These are phyloP conservation scores for Tadarida brasiliensis DNA, from an alignment of 2,797 vertebrate species.

Conservation along the genomic window DNA sequence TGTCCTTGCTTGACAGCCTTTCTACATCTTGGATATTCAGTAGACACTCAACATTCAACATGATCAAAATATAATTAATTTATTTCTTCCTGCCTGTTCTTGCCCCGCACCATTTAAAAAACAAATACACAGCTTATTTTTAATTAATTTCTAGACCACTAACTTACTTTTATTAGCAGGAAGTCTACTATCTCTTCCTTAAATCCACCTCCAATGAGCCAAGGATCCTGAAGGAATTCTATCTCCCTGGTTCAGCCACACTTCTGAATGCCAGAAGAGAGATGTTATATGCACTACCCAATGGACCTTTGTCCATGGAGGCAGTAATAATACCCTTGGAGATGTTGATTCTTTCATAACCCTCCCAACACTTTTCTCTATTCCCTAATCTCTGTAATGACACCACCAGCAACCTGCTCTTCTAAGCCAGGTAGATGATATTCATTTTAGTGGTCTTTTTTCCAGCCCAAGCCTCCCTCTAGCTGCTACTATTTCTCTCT, in stretches of 20 bases:
- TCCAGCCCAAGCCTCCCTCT: background rate
- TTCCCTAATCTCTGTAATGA: background rate
- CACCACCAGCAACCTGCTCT: background rate
- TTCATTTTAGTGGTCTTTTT: background rate
- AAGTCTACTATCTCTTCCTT: background rate
- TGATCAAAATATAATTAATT: slow-evolving; percentile 15
- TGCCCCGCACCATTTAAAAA: background rate
- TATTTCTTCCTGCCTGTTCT: background rate
- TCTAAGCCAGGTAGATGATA: background rate
- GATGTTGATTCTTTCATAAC: background rate
- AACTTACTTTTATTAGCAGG: background rate
- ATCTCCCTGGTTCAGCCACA: background rate
- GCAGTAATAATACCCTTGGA: background rate
- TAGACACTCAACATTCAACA: background rate
- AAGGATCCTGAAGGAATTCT: slow-evolving; percentile 16
- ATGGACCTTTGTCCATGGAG: background rate
- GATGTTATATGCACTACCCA: background rate
- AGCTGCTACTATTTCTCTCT: background rate
- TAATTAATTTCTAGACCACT: slow-evolving; percentile 19
- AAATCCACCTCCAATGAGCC: background rate
- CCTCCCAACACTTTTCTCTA: background rate
- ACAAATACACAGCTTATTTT: background rate
- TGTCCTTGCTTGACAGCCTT: background rate
- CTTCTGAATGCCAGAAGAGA: slow-evolving; percentile 11
- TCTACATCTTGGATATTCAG: background rate